phyloP scores from a whole-genome alignment of 2,888 invertebrate genomes.

The Drosophila fungiperda region DNA sequence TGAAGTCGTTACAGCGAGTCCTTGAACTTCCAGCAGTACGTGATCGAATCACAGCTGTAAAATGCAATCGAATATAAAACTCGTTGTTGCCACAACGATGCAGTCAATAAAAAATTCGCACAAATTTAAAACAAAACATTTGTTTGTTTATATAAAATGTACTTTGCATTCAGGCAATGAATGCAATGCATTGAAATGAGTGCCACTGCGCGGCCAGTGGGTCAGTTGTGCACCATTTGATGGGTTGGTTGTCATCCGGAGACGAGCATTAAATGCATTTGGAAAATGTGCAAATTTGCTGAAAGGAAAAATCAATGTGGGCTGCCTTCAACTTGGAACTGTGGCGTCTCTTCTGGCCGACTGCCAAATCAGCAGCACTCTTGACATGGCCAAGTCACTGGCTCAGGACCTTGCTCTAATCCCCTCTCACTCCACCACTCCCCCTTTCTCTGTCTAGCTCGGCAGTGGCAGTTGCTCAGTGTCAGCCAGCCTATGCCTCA shows the following conservation, averaged over 20 bases:
- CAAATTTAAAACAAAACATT: conserved; percentile 21
- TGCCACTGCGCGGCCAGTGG: conserved; percentile 1
- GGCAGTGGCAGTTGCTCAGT: conserved; percentile 22
- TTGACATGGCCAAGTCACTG: conserved; percentile 61
- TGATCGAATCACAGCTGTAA: conserved; percentile 16
- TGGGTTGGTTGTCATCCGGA: neutral
- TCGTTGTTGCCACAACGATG: conserved; percentile 13
- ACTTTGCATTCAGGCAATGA: conserved; percentile 10
- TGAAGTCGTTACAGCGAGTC: conserved; percentile 28
- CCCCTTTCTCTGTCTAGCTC: neutral
- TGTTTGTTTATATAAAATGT: neutral
- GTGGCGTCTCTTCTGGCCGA: conserved; percentile 48
- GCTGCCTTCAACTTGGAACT: conserved; percentile 62
- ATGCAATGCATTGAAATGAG: neutral
- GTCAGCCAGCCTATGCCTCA: conserved; percentile 33
- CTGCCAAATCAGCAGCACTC: conserved; percentile 65
- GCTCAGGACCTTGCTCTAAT: conserved; percentile 35
- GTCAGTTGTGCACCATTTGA: neutral
- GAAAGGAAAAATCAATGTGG: conserved; percentile 57
- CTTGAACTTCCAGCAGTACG: conserved; percentile 48
- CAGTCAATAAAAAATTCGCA: conserved; percentile 42
- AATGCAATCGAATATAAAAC: conserved; percentile 20
- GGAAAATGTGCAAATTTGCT: conserved; percentile 25
- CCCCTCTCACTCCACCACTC: neutral
- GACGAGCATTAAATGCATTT: conserved; percentile 13